Evolutionary conservation across 1,140 invertebrate species (phyloP), one percentile per base, ranked within the genome.

Genomic region (Euura lappo): DNA sequence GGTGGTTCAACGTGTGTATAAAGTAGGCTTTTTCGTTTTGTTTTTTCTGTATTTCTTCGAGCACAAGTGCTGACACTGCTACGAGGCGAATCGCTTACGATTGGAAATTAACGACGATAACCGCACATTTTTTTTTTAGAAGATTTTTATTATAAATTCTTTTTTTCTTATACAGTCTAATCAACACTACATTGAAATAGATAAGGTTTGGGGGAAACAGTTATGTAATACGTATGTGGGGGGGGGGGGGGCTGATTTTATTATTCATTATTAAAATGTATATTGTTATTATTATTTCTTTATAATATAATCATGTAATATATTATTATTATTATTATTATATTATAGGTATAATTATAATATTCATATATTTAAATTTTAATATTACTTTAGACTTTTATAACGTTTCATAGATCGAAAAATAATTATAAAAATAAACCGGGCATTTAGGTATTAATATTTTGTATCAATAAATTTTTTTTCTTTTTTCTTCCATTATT

Each of bases 351-450:
- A 70, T 44, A 70, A 44, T 42, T 70, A 70, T 44, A 70, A 70
- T 70, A 70, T 70, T 47, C 69, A 46, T 70, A 44, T 70, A 28
- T 42, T 45, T 4, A 70, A 45, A 70, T 70, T 28, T 47, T 70
- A 70, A 70, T 70, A 70, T 70, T 86, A 87, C 83, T 85, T 88
- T 87, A 87, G 87, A 88, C 86, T 88, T 87, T 87, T 87, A 85
- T 86, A 88, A 88, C 85, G 86, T 87, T 87, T 87, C 85, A 88
- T 88, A 87, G 85, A 86, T 87, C 85, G 87, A 88, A 87, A 88
- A 87, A 88, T 88, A 88, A 88, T 87, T 88, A 88, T 88, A 88
- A 88, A 88, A 88, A 88, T 88, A 88, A 88, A 87, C 87, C 85
- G 86, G 87, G 87, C 83, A 87, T 88, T 87, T 87, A 87, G 84